These are phyloP conservation scores for Colius striatus DNA, from an alignment of 2,113 vertebrate genomes.

Conservation along the genomic window DNA sequence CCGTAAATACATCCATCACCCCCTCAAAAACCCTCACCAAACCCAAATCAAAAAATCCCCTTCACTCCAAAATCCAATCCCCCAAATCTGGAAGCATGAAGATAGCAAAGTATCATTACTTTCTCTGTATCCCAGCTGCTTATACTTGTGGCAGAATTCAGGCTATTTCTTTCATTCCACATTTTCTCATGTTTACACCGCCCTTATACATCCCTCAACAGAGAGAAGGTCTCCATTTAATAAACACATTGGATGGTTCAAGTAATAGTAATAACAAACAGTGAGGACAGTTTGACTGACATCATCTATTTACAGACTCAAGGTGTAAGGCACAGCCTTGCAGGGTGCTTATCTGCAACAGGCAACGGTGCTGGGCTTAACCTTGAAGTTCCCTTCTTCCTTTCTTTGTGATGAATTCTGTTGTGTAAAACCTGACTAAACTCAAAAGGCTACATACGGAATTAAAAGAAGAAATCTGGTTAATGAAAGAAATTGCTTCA, in stretches of 20 bases:
- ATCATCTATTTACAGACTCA: conserved; percentile 29
- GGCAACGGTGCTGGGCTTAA: neutral
- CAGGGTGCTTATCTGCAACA: conserved; percentile 4
- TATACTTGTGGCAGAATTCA: neutral
- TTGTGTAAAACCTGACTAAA: conserved; percentile 37
- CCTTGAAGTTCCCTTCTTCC: neutral
- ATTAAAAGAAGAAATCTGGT: conserved; percentile 50
- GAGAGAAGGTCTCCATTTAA: neutral
- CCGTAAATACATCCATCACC: neutral
- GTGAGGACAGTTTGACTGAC: conserved; percentile 3
- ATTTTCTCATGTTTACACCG: neutral
- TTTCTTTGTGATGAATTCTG: conserved; percentile 32
- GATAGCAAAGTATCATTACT: neutral
- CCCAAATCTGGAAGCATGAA: neutral
- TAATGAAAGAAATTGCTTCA: conserved; percentile 64
- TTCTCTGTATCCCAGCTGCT: neutral
- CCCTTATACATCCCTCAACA: neutral
- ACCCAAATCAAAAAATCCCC: neutral
- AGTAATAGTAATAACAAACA: conserved; percentile 31
- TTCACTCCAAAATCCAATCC: neutral
- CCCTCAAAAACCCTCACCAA: neutral
- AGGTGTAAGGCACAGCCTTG: conserved; percentile 5
- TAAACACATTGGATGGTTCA: neutral
- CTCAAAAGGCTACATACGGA: conserved; percentile 30
- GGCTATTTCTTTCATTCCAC: neutral